Evolutionary conservation across 2,888 invertebrate genomes (phyloP).

Genomic region (Morinoia aosen): DNA sequence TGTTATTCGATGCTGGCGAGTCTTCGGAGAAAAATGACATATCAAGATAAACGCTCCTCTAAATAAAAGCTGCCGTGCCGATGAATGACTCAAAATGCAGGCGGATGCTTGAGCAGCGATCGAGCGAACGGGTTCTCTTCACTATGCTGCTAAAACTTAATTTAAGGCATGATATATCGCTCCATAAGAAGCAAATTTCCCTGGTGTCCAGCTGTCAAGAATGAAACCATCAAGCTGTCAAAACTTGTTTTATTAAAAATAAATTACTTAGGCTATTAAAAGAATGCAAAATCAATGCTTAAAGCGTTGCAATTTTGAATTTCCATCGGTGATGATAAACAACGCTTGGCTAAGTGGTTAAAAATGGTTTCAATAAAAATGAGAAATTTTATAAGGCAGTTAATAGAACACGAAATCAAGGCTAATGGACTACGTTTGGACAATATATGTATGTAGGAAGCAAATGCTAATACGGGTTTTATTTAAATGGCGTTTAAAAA

Average conservation of each 20-base stretch:
- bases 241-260: not conserved
- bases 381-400: too few relatives aligned
- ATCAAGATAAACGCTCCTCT: not conserved
- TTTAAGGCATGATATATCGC: not conserved
- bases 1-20: conserved; percentile 44
- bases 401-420: too few relatives aligned
- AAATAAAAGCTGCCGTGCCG: conserved; percentile 5
- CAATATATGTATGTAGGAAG: too few relatives aligned
- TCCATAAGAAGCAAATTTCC: not conserved
- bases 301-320: not conserved
- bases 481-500: too few relatives aligned
- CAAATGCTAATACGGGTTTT: too few relatives aligned
- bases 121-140: not conserved
- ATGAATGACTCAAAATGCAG: not conserved
- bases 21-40: conserved; percentile 34
- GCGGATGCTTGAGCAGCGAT: not conserved
- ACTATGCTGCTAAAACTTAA: not conserved
- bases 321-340: not conserved
- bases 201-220: not conserved
- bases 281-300: not conserved
- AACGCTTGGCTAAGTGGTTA: too few relatives aligned
- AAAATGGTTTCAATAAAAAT: too few relatives aligned
- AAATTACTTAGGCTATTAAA: not conserved
- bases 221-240: not conserved
- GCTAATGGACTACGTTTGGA: too few relatives aligned